Evolutionary conservation across 1,140 invertebrate species (phyloP).

Genomic region (Thereuonema tuberculata): DNA sequence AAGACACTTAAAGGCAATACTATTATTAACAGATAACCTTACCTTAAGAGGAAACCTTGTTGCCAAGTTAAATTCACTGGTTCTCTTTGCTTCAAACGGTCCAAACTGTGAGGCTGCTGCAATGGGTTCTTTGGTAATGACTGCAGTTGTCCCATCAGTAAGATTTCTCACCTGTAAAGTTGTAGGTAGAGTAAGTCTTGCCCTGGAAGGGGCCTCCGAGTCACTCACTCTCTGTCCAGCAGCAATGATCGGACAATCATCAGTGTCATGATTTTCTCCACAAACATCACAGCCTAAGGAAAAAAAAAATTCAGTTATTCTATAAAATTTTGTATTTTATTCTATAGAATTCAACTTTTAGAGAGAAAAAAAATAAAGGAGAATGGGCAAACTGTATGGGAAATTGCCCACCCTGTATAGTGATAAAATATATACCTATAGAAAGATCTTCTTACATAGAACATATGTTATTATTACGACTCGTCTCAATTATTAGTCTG

Average conservation of each 20-base stretch:
- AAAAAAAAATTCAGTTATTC: too few species aligned
- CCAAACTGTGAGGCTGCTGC: conserved; percentile 33
- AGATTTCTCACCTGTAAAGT: conserved; percentile 26
- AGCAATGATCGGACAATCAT: conserved; percentile 29
- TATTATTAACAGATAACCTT: too few species aligned
- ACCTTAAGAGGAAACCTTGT: conserved; percentile 32
- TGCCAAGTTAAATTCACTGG: conserved; percentile 26
- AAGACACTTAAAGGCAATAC: too few species aligned
- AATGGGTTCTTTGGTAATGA: conserved; percentile 26
- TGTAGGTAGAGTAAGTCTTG: conserved; percentile 32
- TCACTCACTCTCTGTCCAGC: conserved; percentile 22
- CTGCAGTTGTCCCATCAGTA: conserved; percentile 24
- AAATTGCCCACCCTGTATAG: too few species aligned
- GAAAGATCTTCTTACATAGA: too few species aligned
- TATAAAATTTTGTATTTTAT: too few species aligned
- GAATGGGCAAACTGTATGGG: too few species aligned
- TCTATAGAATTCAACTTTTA: too few species aligned
- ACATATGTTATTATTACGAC: too few species aligned
- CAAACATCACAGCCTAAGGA: conserved; percentile 29
- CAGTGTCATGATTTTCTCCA: conserved; percentile 29
- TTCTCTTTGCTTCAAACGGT: conserved; percentile 33
- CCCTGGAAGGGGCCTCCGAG: conserved; percentile 25
- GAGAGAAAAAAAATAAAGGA: too few species aligned
- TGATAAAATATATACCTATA: too few species aligned
- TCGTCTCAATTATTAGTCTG: too few species aligned